Conservation (phyloP, 1,140 invertebrate genomes). For the Diachasmimorpha longicaudata region DNA sequence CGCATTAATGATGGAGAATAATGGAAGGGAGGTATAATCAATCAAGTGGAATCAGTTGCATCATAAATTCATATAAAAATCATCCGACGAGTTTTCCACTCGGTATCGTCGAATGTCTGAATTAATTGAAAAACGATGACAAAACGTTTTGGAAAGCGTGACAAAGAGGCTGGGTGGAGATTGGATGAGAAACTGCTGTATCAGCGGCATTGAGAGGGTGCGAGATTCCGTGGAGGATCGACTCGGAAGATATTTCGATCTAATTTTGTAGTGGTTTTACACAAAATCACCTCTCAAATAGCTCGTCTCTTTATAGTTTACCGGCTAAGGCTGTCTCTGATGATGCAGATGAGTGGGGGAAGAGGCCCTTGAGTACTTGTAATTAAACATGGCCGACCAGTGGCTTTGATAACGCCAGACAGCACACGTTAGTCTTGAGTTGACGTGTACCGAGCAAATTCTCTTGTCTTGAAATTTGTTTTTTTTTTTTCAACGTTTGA, state of each 20-base stretch:
- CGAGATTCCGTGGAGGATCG: not conserved
- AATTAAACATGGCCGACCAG: slow-evolving; percentile 43
- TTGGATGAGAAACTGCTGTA: not conserved
- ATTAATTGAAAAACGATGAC: slow-evolving; percentile 11
- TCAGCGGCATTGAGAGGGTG: not conserved
- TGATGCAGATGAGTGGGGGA: not conserved
- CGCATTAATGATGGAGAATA: not conserved
- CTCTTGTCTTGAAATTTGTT: not conserved
- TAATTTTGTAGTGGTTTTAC: not conserved
- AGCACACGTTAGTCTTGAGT: not conserved
- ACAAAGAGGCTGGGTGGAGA: not conserved
- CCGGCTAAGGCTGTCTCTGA: not conserved
- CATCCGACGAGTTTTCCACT: not conserved
- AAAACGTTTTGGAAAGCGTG: not conserved
- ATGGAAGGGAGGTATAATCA: not conserved
- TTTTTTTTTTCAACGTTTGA: not conserved
- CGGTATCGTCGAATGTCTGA: not conserved
- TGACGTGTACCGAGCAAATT: not conserved
- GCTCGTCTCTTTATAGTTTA: not conserved
- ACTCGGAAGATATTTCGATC: not conserved
- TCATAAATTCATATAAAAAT: not conserved
- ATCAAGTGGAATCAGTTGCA: not conserved
- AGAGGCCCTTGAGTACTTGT: slow-evolving; percentile 42
- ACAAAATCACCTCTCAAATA: not conserved
- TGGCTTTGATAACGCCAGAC: not conserved